phyloP scores from a whole-genome alignment of 2,888 invertebrate genomes.

The Dryobota labecula region DNA sequence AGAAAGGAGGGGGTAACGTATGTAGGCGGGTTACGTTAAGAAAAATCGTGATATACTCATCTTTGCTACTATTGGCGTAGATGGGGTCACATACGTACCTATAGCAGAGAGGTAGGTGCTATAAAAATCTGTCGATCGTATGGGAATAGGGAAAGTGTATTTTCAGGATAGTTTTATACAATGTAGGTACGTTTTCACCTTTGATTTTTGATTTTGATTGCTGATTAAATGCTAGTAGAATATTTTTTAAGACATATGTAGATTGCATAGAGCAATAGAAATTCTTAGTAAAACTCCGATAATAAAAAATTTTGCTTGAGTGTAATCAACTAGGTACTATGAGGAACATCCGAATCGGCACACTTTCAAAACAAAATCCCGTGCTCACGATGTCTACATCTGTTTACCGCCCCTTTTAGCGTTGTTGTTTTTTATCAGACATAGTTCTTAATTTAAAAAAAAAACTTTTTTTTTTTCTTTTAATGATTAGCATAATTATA shows the following conservation, averaged over 20 bases:
- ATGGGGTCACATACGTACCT: constrained; percentile 39
- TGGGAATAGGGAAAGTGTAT: not conserved
- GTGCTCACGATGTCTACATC: no score
- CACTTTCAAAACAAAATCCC: no score
- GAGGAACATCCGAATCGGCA: no score
- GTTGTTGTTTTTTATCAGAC: no score
- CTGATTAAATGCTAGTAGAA: no score
- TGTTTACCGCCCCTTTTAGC: no score
- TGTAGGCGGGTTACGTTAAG: constrained; percentile 68
- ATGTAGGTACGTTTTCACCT: not conserved
- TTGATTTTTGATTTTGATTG: not conserved
- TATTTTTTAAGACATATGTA: no score
- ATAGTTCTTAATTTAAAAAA: no score
- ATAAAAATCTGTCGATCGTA: constrained; percentile 20
- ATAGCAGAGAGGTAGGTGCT: constrained; percentile 30
- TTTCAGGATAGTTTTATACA: not conserved
- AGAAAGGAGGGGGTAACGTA: constrained; percentile 71
- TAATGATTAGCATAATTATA: no score
- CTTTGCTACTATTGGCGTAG: constrained; percentile 79
- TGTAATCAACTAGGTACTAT: no score
- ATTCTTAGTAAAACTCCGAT: not conserved
- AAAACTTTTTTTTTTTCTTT: no score
- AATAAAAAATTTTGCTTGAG: not conserved
- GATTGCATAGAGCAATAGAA: not conserved
- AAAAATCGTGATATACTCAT: constrained; percentile 77